phyloP scores from a whole-genome alignment of 2,797 vertebrate species.

The Amblyraja radiata region DNA sequence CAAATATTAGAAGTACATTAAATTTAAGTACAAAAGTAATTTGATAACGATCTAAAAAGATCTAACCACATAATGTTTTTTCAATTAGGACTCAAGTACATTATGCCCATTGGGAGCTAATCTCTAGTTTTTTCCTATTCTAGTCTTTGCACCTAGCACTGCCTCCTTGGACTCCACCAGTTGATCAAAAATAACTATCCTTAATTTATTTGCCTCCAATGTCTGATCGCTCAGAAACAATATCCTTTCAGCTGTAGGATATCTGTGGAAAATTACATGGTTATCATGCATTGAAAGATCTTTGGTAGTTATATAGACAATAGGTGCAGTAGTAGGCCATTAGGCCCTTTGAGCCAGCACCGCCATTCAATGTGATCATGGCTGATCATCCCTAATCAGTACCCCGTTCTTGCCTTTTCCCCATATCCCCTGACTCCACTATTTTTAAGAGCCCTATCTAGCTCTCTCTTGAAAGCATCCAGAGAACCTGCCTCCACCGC shows the following conservation, averaged over 20 bases:
- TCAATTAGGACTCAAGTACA: not conserved
- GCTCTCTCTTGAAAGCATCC: too few species aligned
- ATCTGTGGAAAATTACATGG: not conserved
- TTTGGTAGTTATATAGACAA: not conserved
- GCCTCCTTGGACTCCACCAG: not conserved
- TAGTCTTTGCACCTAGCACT: not conserved
- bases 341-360: too few species aligned
- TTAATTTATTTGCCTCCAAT: not conserved
- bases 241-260: not conserved
- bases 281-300: not conserved
- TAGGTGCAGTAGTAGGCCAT: too few species aligned
- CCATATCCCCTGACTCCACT: too few species aligned
- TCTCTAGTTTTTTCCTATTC: not conserved
- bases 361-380: too few species aligned
- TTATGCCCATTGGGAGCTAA: not conserved
- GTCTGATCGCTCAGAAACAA: not conserved
- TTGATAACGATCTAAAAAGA: too few species aligned
- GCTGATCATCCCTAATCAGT: too few species aligned
- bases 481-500: too few species aligned
- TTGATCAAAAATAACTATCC: not conserved
- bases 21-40: not conserved
- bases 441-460: too few species aligned
- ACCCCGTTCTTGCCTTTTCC: too few species aligned
- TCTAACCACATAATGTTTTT: not conserved
- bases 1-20: not conserved